Evolutionary conservation across 2,797 vertebrate genomes (phyloP), one percentile per base, ranked within the genome.

Genomic region (Brachymystax lenok): DNA sequence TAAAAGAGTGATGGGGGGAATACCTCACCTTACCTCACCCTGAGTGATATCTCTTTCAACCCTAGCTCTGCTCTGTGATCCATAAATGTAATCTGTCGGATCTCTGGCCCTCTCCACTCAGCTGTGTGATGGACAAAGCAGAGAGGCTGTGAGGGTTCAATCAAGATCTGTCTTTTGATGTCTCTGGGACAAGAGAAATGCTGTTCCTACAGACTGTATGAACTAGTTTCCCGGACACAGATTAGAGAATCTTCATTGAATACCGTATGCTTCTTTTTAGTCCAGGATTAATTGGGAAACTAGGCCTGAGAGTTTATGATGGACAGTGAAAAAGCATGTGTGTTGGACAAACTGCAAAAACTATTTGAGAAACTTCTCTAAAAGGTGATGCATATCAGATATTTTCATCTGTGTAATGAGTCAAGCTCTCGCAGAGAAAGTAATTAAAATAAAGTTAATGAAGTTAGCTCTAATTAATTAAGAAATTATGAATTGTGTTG

Each of bases 401-500:
- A 86, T 84, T 79, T 75, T 89, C 85, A 90, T 90, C 84, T 88
- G 85, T 79, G 85, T 85, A 90, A 89, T 87, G 83, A 87, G 72
- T 88, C 83, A 89, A 90, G 92, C 79, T 90, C 88, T 88, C 86
- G 69, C 61, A 86, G 59, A n/a, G 76, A 78, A 74, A 24, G 77
- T 87, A 92, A 90, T 89, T 46, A 13, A 46, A 10, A 46, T 46
- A 13, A 46, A 46, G 40, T 46, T 13, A 46, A 46, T 46, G 40
- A 46, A 46, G 2, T 10, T 46, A 46, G 40, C 40, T 46, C 40
- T 46, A 46, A 46, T 46, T 13, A 92, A 94, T 94, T 92, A 93
- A 94, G 89, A 91, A 84, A 82, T 92, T 89, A 90, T 90, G 85
- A 92, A 93, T 89, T 72, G 84, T 82, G 84, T 82, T 83, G 90